A percentile compares a stretch with the other conserved stretches of the same genome.
Evolutionary conservation across 2,797 vertebrate species (phyloP).

Genomic region (Varecia variegata): DNA sequence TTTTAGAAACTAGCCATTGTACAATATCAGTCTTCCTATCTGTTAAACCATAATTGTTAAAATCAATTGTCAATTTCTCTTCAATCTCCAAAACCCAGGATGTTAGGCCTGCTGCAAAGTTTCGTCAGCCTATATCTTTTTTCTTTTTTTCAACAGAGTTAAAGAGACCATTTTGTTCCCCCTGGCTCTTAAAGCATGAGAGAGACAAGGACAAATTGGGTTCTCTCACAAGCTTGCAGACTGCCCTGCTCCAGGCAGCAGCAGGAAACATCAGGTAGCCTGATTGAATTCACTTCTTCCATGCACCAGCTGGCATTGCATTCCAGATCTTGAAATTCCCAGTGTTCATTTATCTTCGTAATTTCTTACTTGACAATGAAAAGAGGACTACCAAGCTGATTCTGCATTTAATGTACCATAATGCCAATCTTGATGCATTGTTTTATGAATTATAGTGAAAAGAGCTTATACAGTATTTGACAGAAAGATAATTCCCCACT

Average conservation of each 20-base stretch:
- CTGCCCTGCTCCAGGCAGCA: slow-evolving; percentile 30
- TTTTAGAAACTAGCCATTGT: slow-evolving; percentile 31
- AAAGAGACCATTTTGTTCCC: not conserved
- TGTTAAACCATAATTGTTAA: slow-evolving; percentile 27
- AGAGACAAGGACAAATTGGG: slow-evolving; percentile 60
- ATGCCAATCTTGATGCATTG: slow-evolving; percentile 60
- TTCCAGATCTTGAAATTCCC: slow-evolving; percentile 63
- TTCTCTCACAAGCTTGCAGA: slow-evolving; percentile 18
- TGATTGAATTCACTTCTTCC: slow-evolving; percentile 63
- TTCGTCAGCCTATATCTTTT: slow-evolving; percentile 2
- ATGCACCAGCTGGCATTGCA: slow-evolving; percentile 55
- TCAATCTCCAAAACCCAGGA: not conserved
- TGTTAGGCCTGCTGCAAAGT: slow-evolving; percentile 27
- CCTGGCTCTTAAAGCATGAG: not conserved
- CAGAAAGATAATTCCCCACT: slow-evolving; percentile 50
- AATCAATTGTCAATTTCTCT: slow-evolving; percentile 47
- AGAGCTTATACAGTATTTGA: slow-evolving; percentile 44
- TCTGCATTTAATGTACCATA: slow-evolving; percentile 54
- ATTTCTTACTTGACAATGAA: slow-evolving; percentile 69
- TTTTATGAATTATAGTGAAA: slow-evolving; percentile 68
- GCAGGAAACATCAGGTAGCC: slow-evolving; percentile 61
- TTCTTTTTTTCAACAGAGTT: slow-evolving; percentile 41
- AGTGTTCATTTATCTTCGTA: slow-evolving; percentile 66
- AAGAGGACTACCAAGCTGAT: slow-evolving; percentile 44
- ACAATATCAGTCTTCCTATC: not conserved